Evolutionary conservation across 2,888 invertebrate genomes (phyloP).

Genomic region (Chrysolina americana): DNA sequence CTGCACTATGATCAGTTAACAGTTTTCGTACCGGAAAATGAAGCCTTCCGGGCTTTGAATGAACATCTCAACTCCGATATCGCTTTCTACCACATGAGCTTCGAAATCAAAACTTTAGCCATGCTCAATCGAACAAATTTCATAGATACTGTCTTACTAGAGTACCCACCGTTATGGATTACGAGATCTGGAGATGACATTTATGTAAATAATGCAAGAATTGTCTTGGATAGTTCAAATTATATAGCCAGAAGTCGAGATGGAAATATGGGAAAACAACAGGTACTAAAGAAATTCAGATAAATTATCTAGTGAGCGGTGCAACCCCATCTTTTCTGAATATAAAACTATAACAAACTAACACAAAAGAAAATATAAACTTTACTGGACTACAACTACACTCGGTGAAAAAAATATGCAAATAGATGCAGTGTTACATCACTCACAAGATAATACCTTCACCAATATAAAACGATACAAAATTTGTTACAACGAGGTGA

Average conservation of each 20-base stretch:
- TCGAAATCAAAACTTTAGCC: constrained; percentile 76
- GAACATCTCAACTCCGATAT: constrained; percentile 74
- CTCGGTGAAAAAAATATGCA: too few relatives aligned
- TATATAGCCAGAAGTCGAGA: constrained; percentile 55
- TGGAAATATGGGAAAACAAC: constrained; percentile 56
- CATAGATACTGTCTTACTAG: constrained; percentile 77
- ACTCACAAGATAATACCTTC: too few relatives aligned
- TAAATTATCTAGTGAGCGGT: too few relatives aligned
- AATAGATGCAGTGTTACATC: too few relatives aligned
- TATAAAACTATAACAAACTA: too few relatives aligned
- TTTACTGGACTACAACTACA: too few relatives aligned
- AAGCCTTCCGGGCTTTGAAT: constrained; percentile 80
- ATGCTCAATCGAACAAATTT: constrained; percentile 68
- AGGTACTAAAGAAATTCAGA: constrained; percentile 43
- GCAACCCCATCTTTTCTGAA: too few relatives aligned
- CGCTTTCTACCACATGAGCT: constrained; percentile 64
- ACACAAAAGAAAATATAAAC: too few relatives aligned
- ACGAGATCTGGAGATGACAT: constrained; percentile 80
- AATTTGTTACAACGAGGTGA: too few relatives aligned
- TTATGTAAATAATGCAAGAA: constrained; percentile 88
- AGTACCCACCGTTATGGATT: constrained; percentile 89
- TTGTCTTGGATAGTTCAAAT: constrained; percentile 73
- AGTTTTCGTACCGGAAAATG: constrained; percentile 88
- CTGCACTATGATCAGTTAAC: constrained; percentile 83
- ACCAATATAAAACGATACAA: too few relatives aligned